These are phyloP conservation scores for Aphelocoma coerulescens DNA, from an alignment of 2,113 vertebrate species.

Conservation along the genomic window DNA sequence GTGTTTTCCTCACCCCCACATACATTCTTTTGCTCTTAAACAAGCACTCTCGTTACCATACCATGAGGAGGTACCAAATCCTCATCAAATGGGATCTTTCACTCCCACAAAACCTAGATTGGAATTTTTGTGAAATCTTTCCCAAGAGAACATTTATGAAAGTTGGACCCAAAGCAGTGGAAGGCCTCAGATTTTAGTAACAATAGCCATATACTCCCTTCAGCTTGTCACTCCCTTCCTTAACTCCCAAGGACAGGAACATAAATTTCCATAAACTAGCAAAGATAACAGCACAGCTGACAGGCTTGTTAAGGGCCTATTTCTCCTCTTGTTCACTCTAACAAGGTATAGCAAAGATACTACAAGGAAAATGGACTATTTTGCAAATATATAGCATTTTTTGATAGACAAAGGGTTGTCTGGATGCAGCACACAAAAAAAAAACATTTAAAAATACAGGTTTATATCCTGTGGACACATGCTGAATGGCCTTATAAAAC, in stretches of 20 bases:
- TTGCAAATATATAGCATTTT: neutral
- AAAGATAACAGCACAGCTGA: neutral
- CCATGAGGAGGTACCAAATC: neutral
- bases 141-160: neutral
- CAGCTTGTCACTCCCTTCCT: neutral
- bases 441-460: neutral
- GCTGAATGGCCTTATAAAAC: neutral
- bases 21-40: neutral
- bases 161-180: neutral
- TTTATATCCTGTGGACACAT: neutral
- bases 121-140: neutral
- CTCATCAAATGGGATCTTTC: neutral
- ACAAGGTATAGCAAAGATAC: neutral
- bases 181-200: neutral
- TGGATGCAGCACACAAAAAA: neutral
- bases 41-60: neutral
- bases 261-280: neutral
- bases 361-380: neutral
- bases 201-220: neutral
- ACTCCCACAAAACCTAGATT: neutral
- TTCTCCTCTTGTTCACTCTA: neutral
- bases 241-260: neutral
- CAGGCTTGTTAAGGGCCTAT: neutral
- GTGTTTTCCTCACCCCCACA: neutral
- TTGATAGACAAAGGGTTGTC: neutral